Percentiles rank a stretch among this genome's conserved stretches.
Evolutionary conservation across 1,140 invertebrate genomes (phyloP).

Genomic region (Trichonephila inaurata): DNA sequence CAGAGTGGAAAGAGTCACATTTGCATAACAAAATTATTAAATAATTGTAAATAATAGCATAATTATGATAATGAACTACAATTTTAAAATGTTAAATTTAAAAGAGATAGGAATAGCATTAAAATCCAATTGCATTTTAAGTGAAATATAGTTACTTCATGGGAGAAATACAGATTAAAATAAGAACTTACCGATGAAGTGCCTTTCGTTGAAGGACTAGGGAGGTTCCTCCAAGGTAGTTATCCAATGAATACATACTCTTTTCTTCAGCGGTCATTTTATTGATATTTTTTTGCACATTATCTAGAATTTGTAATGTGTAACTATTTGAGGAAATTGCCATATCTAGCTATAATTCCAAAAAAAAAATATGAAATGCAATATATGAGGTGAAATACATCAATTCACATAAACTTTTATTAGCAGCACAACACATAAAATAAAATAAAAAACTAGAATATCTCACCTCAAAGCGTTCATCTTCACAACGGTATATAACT

Average conservation of each 20-base stretch:
- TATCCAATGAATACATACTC: constrained; percentile 92
- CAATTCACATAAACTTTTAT: background rate
- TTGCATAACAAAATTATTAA: no score
- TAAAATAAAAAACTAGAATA: background rate
- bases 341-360: constrained; percentile 88
- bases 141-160: no score
- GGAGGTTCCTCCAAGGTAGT: constrained; percentile 93
- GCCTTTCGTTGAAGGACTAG: constrained; percentile 94
- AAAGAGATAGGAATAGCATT: no score
- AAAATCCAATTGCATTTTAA: no score
- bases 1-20: no score
- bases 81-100: no score
- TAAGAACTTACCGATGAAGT: constrained; percentile 80
- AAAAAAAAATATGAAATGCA: background rate
- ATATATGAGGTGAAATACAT: background rate
- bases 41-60: no score
- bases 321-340: constrained; percentile 88
- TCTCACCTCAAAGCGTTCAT: constrained; percentile 88
- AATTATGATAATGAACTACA: no score
- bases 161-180: no score
- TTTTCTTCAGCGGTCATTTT: constrained; percentile 94
- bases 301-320: constrained; percentile 85
- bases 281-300: constrained; percentile 93
- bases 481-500: constrained; percentile 97
- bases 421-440: background rate